phyloP scores from a whole-genome alignment of 2,113 vertebrate species.

The Salvelinus alpinus region DNA sequence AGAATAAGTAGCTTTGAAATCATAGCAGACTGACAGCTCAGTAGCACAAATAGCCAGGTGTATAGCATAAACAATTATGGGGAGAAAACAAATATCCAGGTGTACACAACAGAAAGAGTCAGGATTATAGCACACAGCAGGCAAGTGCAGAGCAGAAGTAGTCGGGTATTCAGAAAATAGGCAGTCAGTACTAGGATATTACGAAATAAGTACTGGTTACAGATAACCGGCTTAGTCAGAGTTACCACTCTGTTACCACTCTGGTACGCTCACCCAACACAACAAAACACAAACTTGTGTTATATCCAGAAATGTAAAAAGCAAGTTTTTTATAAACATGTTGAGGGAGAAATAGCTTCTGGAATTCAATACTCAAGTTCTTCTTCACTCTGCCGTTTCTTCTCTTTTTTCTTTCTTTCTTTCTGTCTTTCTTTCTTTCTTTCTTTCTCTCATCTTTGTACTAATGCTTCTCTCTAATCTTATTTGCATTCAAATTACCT shows the following conservation, averaged over 20 bases:
- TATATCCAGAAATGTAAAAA: not conserved
- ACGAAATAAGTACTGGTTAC: not conserved
- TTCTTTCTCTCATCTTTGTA: slow-evolving; percentile 71
- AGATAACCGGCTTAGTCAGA: not conserved
- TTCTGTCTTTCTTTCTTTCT: too few relatives aligned
- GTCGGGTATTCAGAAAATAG: too few relatives aligned
- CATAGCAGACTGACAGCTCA: too few relatives aligned
- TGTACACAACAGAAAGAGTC: too few relatives aligned
- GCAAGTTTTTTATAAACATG: not conserved
- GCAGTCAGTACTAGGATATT: too few relatives aligned
- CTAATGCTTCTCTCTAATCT: slow-evolving; percentile 97
- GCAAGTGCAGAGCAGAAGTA: too few relatives aligned
- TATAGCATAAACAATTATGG: too few relatives aligned
- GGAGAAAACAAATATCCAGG: too few relatives aligned
- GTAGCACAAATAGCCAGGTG: too few relatives aligned
- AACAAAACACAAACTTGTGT: not conserved
- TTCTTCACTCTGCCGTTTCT: slow-evolving; percentile 29
- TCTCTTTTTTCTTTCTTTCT: slow-evolving; percentile 43
- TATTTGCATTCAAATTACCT: slow-evolving; percentile 99
- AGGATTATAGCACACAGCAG: too few relatives aligned
- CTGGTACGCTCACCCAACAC: not conserved
- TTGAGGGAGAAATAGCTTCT: not conserved
- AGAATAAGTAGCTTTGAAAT: too few relatives aligned
- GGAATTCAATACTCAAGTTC: not conserved
- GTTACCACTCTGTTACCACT: not conserved